Evolutionary conservation across 2,888 invertebrate species (phyloP).

Genomic region (Catocala nupta): DNA sequence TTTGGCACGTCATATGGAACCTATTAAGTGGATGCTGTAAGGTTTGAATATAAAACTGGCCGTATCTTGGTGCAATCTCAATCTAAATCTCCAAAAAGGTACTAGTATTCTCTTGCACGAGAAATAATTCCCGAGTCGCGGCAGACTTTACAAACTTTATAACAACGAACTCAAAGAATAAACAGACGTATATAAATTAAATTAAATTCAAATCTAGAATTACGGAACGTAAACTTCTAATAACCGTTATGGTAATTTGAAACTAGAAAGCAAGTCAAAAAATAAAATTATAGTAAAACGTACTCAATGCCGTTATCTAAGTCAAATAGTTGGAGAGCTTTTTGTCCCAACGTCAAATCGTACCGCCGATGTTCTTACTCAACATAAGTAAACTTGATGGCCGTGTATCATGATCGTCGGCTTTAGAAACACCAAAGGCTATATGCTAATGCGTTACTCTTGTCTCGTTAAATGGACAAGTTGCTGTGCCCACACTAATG

Average conservation of each 20-base stretch:
- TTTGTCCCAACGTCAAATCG: constrained; percentile 22
- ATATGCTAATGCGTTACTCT: constrained; percentile 73
- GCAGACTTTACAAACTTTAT: too few species aligned
- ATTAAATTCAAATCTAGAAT: neutral
- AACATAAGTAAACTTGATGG: constrained; percentile 39
- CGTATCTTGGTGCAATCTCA: too few species aligned
- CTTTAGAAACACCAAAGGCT: constrained; percentile 63
- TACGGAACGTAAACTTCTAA: neutral
- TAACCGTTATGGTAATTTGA: constrained; percentile 5
- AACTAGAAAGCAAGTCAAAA: neutral
- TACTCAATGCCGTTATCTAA: constrained; percentile 4
- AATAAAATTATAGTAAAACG: neutral
- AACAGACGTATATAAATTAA: too few species aligned
- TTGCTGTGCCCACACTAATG: constrained; percentile 61
- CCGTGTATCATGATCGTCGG: constrained; percentile 45
- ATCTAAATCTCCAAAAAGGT: too few species aligned
- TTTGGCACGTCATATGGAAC: too few species aligned
- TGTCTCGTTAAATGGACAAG: constrained; percentile 59
- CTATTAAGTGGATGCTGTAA: too few species aligned
- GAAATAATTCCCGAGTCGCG: too few species aligned
- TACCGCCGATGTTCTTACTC: constrained; percentile 38
- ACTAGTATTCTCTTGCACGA: too few species aligned
- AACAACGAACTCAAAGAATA: too few species aligned
- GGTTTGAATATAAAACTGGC: too few species aligned
- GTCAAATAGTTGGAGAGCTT: constrained; percentile 8